These are phyloP conservation scores for Ichneumoninae sp. DNA, from an alignment of 2,888 invertebrate species.

Conservation along the genomic window DNA sequence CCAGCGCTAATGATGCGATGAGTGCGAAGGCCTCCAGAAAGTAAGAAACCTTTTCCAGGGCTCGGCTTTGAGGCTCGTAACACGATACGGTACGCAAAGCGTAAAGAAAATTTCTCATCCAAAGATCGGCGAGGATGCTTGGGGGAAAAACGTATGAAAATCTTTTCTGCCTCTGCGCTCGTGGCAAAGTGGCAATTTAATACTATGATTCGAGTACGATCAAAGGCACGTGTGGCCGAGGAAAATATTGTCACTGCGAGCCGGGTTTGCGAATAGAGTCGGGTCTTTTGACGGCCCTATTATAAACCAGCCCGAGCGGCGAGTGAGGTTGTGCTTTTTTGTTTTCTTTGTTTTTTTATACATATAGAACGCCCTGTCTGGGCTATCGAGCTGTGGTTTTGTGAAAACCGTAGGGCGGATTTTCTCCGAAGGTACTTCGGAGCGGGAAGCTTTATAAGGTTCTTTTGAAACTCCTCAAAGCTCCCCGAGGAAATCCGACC, in stretches of 20 bases:
- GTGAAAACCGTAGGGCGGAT: conserved; percentile 55
- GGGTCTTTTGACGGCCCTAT: conserved; percentile 41
- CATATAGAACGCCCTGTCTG: conserved; percentile 25
- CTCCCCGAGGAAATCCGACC: conserved; percentile 58
- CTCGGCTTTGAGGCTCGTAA: neutral
- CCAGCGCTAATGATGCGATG: conserved; percentile 9
- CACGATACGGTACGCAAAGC: neutral
- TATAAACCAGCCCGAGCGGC: conserved; percentile 39
- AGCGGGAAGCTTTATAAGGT: conserved; percentile 52
- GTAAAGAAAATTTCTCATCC: neutral
- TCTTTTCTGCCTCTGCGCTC: neutral
- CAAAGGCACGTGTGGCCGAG: conserved; percentile 27
- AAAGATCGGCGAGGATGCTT: neutral
- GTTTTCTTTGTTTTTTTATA: conserved; percentile 25
- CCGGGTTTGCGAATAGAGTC: conserved; percentile 30
- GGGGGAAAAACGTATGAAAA: neutral
- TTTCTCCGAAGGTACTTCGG: conserved; percentile 26
- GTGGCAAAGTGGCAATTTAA: conserved; percentile 42
- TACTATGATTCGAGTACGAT: neutral
- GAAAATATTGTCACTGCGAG: conserved; percentile 49
- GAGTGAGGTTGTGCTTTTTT: conserved; percentile 37
- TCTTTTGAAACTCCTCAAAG: conserved; percentile 43
- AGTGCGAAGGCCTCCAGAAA: neutral
- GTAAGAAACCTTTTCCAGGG: conserved; percentile 1
- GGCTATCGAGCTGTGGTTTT: conserved; percentile 50